Base-by-base conservation (phyloP, 2,113 vertebrate genomes). In the Callopanchax toddi region DNA sequence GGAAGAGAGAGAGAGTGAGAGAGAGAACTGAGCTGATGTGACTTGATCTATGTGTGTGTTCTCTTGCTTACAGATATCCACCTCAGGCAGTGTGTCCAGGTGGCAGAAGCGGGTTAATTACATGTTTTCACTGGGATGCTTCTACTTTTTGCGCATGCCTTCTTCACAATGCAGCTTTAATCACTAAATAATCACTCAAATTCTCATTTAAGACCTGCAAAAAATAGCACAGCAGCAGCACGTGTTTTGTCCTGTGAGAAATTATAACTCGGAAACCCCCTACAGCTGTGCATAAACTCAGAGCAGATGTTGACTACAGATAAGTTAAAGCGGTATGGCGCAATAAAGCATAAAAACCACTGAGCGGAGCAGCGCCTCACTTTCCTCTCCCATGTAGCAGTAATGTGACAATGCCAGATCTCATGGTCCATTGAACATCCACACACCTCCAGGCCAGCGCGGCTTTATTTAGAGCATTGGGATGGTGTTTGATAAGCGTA, bases 341-440 rank as follows among this genome's bases (percentile, higher is more conserved):
- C 57, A 71, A 70, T 56, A 68, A 72, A 72, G 52, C 57, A 43
- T 20, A 45, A 81, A 60, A 49, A 21, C 22, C 52, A 51, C 51
- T 37, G 61, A 56, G 67, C 46, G 34, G 52, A 16, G 37, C 49
- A 32, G 57, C 20, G 3, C 80, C 62, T 71, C 58, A 58, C 49
- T 70, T 63, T 67, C 72, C 67, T 78, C 79, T 69, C 72, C 73
- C 74, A 42, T 79, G 46, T 59, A 82, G 71, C 70, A 54, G 70
- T 69, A 59, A 83, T 82, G 81, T 82, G 88, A 89, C 85, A 84
- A 85, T 79, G 78, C 43, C 63, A 78, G 66, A 82, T 82, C 72
- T 78, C 67, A 85, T 21, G 67, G 74, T 82, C 83, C 76, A 87
- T 56, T 79, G 79, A 81, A 50, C 61, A 68, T 65, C 68, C 45